Percentiles rank a stretch among this genome's conserved stretches.
These are phyloP conservation scores for Pseudomyrmex gracilis DNA, from an alignment of 1,140 invertebrate genomes.

Conservation along the genomic window DNA sequence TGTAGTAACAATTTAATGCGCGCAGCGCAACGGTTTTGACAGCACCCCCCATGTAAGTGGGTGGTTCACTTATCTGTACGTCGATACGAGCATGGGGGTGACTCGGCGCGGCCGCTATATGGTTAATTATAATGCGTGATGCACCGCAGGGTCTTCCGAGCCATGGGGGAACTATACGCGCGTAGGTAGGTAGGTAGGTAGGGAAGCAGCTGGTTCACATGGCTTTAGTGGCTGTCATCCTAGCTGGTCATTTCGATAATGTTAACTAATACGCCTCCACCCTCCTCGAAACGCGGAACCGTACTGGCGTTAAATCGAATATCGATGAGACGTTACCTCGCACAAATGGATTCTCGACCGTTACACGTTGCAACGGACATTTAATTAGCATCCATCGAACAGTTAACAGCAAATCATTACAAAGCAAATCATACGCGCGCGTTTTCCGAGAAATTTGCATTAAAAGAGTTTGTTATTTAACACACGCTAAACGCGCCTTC, in stretches of 20 bases:
- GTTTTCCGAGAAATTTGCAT: background rate
- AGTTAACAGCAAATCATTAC: conserved; percentile 15
- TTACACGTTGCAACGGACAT: conserved; percentile 24
- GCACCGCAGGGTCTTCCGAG: conserved; percentile 64
- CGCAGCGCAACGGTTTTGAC: conserved; percentile 10
- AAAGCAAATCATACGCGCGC: background rate
- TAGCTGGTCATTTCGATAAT: conserved; percentile 73
- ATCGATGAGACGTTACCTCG: conserved; percentile 13
- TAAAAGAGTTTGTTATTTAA: background rate
- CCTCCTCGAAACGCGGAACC: background rate
- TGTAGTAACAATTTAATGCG: background rate
- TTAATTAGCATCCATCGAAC: conserved; percentile 1
- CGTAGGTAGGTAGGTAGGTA: no score
- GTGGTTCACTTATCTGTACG: conserved; percentile 65
- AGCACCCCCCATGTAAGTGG: conserved; percentile 34
- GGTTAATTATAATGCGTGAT: conserved; percentile 73
- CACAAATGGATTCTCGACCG: conserved; percentile 23
- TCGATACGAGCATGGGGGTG: conserved; percentile 66
- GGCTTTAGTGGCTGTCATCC: conserved; percentile 73
- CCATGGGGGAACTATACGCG: conserved; percentile 47
- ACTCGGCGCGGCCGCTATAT: conserved; percentile 51
- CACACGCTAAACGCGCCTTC: background rate
- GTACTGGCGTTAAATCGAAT: conserved; percentile 64
- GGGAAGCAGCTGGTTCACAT: conserved; percentile 71
- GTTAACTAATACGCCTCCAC: conserved; percentile 63